phyloP scores from a whole-genome alignment of 2,797 vertebrate genomes.

The Dendrocincla tyrannina region DNA sequence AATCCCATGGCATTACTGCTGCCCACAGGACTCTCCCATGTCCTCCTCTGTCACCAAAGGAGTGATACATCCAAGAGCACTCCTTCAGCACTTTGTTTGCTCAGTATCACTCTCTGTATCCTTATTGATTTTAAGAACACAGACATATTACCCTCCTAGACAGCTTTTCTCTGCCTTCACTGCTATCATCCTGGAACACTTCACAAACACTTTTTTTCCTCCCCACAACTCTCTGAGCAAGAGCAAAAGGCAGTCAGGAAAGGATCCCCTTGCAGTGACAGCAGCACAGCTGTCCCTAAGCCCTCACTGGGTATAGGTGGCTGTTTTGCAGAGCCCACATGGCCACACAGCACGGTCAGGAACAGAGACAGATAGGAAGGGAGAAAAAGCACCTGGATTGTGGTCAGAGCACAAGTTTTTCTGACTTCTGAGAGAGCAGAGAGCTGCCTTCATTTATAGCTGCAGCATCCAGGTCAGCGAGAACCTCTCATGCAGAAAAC shows the following conservation, averaged over 20 bases:
- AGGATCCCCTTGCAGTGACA: not conserved
- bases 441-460: not conserved
- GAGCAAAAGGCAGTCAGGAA: not conserved
- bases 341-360: not conserved
- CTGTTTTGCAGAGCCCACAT: not conserved
- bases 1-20: not conserved
- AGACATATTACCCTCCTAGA: not conserved
- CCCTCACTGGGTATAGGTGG: not conserved
- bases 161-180: not conserved
- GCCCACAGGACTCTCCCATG: not conserved
- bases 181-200: not conserved
- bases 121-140: not conserved
- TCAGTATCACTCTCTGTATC: not conserved
- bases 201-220: not conserved
- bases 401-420: not conserved
- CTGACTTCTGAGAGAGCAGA: not conserved
- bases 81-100: not conserved
- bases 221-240: not conserved
- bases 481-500: not conserved
- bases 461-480: not conserved
- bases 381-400: not conserved
- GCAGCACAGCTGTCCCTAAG: not conserved
- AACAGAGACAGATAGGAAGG: not conserved
- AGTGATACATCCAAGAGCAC: not conserved
- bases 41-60: not conserved